A percentile compares a stretch with the other conserved stretches of the same genome.
These are phyloP conservation scores for Apamea crenata DNA, from an alignment of 2,888 invertebrate species.

Conservation along the genomic window DNA sequence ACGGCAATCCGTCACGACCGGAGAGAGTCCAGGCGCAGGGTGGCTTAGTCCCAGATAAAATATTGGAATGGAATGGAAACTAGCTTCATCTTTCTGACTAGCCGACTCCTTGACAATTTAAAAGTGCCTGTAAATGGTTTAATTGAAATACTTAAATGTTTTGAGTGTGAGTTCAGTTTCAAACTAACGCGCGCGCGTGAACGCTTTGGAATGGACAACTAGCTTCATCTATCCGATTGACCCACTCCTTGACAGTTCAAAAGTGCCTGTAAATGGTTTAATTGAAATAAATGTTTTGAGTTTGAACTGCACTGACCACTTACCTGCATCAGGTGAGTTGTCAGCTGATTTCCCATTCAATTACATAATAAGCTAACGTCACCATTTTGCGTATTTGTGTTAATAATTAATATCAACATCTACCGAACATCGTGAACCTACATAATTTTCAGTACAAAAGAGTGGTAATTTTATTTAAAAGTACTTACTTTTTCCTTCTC, in stretches of 20 bases:
- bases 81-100: not conserved
- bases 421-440: slow-evolving; percentile 28
- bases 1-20: too few relatives aligned
- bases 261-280: not conserved
- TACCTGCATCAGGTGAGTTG: not conserved
- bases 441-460: slow-evolving; percentile 33
- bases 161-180: too few relatives aligned
- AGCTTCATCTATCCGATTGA: too few relatives aligned
- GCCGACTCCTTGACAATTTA: too few relatives aligned
- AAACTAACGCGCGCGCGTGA: too few relatives aligned
- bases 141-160: too few relatives aligned
- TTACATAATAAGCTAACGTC: not conserved
- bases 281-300: not conserved
- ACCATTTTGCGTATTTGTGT: not conserved
- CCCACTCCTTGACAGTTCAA: too few relatives aligned
- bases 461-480: slow-evolving; percentile 11
- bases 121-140: too few relatives aligned
- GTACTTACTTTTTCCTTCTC: not conserved
- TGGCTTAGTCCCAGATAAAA: too few relatives aligned
- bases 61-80: not conserved
- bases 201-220: too few relatives aligned
- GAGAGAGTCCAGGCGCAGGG: too few relatives aligned
- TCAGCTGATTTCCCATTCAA: not conserved
- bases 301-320: not conserved
- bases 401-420: not conserved